These are phyloP conservation scores for Bucco capensis DNA, from an alignment of 2,113 vertebrate genomes.

Conservation along the genomic window DNA sequence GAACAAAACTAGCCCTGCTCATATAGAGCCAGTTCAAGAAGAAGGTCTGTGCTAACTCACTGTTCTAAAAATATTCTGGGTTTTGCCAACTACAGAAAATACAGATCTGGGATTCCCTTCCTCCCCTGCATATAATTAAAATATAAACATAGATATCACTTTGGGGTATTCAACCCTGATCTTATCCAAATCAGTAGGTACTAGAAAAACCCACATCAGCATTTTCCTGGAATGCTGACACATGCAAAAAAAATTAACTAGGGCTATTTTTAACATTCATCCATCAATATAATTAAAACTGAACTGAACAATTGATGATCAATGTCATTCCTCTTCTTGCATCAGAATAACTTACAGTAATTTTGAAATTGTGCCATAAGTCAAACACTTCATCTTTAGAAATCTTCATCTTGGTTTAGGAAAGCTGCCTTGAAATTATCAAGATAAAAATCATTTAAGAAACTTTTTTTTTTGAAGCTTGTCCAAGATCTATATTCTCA, in stretches of 20 bases:
- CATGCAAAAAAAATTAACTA: background rate
- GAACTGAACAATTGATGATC: background rate
- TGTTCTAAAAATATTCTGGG: background rate
- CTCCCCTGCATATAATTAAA: background rate
- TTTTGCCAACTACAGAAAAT: background rate
- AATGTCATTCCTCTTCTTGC: background rate
- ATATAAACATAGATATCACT: background rate
- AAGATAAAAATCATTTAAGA: background rate
- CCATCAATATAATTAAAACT: conserved; percentile 11
- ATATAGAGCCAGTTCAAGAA: background rate
- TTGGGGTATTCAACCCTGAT: background rate
- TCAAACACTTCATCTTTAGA: background rate
- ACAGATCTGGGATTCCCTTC: background rate
- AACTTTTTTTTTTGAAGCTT: background rate
- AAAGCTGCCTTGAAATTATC: background rate
- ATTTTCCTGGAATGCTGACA: background rate
- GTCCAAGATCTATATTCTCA: background rate
- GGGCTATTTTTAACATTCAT: background rate
- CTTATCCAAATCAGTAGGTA: background rate
- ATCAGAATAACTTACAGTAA: background rate
- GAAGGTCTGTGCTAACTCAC: background rate
- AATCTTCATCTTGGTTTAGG: background rate
- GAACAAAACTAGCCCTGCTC: background rate
- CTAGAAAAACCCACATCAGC: background rate
- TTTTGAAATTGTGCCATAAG: background rate